Base-by-base conservation (phyloP, 1,140 invertebrate species). In the Hycleus phaleratus region DNA sequence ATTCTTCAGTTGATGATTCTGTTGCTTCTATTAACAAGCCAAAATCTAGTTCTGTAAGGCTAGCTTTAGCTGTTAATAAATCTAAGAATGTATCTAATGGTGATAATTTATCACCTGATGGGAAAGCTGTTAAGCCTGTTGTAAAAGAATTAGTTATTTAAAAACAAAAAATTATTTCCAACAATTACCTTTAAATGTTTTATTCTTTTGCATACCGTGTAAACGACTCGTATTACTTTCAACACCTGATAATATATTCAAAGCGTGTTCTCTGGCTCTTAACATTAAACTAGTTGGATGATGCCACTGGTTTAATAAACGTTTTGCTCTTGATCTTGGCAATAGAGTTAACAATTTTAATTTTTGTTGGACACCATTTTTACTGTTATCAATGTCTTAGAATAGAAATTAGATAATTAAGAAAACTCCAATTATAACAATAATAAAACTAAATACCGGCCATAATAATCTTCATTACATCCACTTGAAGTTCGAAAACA, bases 11-110 rank as follows among this genome's bases (percentile, higher is more conserved):
- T 32, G 80, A 83, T 24, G 77, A 76, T 50, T 88, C 75, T 8
- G 88, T 90, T 32, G 88, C 86, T 73, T 90, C 88, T 63, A 90
- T 88, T 8, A 91, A 77, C 56, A 91, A 77, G 62, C 87, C 87
- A 70, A 90, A 90, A 72, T 91, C 88, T 63, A 90, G 72, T 68
- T 90, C 88, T 52, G 86, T 83, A 52, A 91, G 79, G 71, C 84
- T 90, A 7, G 87, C 88, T 79, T 93, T 93, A 7, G 88, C 89
- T 1, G 89, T 92, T 18, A 93, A 77, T 40, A 93, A 75, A 74
- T 91, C 87, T 44, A 93, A 74, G 68, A 93, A 91, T 10, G 89
- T 90, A 69, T 91, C 88, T 53, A 91, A 72, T 0, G 89, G 87
- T 42, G 88, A 88, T 1, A 90, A 70, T 50, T 85, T 79, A 70